These are phyloP conservation scores for Cheirogaleus medius DNA, from an alignment of 2,113 vertebrate genomes.

Conservation along the genomic window DNA sequence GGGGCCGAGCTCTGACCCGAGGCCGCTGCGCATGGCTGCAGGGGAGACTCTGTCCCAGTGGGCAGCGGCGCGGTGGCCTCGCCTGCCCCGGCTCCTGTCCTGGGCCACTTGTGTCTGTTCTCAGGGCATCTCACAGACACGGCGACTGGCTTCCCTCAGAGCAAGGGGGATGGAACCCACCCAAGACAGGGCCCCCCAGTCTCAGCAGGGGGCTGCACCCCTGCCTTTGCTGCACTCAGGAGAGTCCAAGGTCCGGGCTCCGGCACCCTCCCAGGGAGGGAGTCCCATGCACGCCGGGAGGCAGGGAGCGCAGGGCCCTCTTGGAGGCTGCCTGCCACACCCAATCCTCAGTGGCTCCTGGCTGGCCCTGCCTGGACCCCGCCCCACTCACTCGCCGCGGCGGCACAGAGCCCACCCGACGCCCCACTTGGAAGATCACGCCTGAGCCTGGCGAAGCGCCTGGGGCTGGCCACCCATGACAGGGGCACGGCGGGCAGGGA, in stretches of 20 bases:
- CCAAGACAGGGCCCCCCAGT: too few species aligned
- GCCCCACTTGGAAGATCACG: too few species aligned
- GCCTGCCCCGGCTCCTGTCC: background rate
- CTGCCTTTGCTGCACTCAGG: too few species aligned
- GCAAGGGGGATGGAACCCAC: background rate
- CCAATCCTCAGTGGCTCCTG: background rate
- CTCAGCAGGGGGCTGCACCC: too few species aligned
- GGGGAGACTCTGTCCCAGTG: background rate
- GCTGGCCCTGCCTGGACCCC: too few species aligned
- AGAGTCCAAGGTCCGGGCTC: too few species aligned
- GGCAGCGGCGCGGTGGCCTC: background rate
- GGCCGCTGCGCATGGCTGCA: background rate
- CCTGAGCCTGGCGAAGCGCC: background rate
- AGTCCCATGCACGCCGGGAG: accelerated
- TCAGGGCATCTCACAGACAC: background rate
- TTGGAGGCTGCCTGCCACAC: background rate
- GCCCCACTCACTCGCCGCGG: too few species aligned
- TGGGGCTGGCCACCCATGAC: accelerated
- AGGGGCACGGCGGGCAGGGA: background rate
- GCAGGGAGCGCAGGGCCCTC: background rate
- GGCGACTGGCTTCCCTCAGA: too few species aligned
- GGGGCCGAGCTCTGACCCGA: background rate
- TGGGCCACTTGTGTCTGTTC: background rate
- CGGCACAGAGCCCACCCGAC: background rate
- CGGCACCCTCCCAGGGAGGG: too few species aligned